Evolutionary conservation across 2,113 vertebrate genomes (phyloP).

Genomic region (Lophius piscatorius): DNA sequence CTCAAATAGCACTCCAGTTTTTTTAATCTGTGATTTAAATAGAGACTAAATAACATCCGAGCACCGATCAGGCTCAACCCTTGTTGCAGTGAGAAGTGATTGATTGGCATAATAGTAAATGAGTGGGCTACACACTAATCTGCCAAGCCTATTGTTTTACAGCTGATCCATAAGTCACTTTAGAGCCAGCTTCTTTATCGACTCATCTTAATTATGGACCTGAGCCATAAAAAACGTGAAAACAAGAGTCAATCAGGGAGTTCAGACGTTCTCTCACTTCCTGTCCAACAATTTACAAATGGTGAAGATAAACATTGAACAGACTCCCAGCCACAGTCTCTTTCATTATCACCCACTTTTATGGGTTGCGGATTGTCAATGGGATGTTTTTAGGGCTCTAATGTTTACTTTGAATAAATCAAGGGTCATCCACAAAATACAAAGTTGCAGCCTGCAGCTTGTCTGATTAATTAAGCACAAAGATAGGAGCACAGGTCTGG

Average conservation of each 20-base stretch:
- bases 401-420: no score
- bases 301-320: constrained; percentile 16
- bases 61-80: not conserved
- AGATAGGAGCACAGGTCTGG: no score
- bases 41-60: no score
- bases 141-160: no score
- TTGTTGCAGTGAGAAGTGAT: not conserved
- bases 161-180: constrained; percentile 8
- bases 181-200: constrained; percentile 11
- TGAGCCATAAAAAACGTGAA: not conserved
- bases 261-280: constrained; percentile 15
- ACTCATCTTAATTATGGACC: not conserved
- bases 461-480: no score
- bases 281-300: constrained; percentile 5
- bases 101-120: no score
- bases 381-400: not conserved
- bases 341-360: constrained; percentile 5
- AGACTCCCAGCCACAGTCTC: not conserved
- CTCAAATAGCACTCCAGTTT: no score
- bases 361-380: not conserved
- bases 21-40: no score
- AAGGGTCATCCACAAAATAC: no score
- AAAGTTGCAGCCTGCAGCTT: no score
- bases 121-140: no score
- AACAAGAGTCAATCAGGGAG: constrained; percentile 24